These are phyloP conservation scores for Heterochromis multidens DNA, from an alignment of 2,113 vertebrate species.

Conservation along the genomic window DNA sequence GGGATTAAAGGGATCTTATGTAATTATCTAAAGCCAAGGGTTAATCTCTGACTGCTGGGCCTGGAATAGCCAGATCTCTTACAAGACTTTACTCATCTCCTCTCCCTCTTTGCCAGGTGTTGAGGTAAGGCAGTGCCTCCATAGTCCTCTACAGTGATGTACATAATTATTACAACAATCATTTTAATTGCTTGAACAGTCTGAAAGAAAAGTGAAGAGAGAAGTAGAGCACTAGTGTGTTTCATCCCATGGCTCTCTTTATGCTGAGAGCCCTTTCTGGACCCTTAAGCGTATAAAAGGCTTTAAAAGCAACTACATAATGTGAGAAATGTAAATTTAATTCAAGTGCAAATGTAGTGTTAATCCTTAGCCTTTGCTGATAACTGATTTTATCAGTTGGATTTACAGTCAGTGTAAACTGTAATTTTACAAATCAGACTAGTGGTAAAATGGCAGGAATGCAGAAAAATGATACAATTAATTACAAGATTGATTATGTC, in stretches of 20 bases:
- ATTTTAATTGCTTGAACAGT: fast-evolving
- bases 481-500: neutral
- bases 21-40: slow-evolving; percentile 54
- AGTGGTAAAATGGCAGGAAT: neutral
- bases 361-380: neutral
- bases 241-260: neutral
- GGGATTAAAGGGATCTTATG: slow-evolving; percentile 70
- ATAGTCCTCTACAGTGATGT: neutral
- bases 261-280: neutral
- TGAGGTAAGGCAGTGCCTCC: neutral
- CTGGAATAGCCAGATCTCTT: slow-evolving; percentile 65
- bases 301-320: neutral
- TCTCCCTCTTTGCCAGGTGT: slow-evolving; percentile 8
- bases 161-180: neutral
- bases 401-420: neutral
- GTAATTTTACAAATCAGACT: neutral
- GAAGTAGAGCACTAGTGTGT: neutral
- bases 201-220: neutral
- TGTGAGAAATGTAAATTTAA: neutral
- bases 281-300: neutral
- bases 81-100: slow-evolving; percentile 34
- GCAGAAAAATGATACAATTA: neutral
- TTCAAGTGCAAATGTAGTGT: neutral
- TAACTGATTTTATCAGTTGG: fast-evolving
- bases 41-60: slow-evolving; percentile 66